Conservation (phyloP, 2,113 vertebrate genomes). For the Typhlomys cinereus region DNA sequence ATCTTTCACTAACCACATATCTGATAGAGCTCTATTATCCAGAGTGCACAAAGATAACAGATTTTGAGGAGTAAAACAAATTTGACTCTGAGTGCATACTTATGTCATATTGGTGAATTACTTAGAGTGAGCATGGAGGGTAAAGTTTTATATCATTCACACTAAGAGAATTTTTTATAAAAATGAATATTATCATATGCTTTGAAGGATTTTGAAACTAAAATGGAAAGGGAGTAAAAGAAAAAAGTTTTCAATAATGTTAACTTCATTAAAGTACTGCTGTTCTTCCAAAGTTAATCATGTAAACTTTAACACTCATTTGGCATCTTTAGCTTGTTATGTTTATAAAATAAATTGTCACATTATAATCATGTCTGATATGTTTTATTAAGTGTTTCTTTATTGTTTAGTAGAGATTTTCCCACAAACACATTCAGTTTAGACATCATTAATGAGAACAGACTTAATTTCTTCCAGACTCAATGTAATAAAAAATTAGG, state of each 20-base stretch:
- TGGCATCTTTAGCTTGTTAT: constrained; percentile 52
- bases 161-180: neutral
- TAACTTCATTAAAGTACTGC: neutral
- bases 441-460: constrained; percentile 73
- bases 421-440: constrained; percentile 58
- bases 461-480: constrained; percentile 70
- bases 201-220: neutral
- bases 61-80: neutral
- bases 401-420: constrained; percentile 68
- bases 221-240: constrained; percentile 6
- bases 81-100: neutral
- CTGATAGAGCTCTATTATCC: too few species aligned
- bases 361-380: constrained; percentile 71
- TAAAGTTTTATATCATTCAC: neutral
- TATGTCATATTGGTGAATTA: neutral
- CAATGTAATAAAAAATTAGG: constrained; percentile 76
- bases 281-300: constrained; percentile 38
- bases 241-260: neutral
- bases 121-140: neutral
- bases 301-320: constrained; percentile 57
- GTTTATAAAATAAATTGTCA: constrained; percentile 70
- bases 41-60: too few species aligned
- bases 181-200: neutral
- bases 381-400: constrained; percentile 71
- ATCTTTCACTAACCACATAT: too few species aligned